phyloP scores from a whole-genome alignment of 2,888 invertebrate species.

The Cenopis cana region DNA sequence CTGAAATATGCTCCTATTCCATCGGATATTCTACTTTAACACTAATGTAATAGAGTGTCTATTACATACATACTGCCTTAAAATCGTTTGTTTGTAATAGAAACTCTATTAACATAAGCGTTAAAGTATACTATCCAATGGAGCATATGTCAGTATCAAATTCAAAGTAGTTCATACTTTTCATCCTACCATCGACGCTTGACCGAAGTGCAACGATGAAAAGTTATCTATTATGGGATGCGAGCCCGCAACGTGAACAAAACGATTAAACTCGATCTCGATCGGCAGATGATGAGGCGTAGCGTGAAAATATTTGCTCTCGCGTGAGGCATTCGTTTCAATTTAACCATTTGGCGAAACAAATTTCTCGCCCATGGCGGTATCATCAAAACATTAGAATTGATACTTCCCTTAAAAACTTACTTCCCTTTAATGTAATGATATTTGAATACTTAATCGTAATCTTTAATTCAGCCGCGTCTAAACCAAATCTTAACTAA shows the following conservation, averaged over 20 bases:
- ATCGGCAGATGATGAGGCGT: constrained; percentile 31
- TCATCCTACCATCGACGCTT: constrained; percentile 16
- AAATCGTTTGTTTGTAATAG: too few species aligned
- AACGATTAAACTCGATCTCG: constrained; percentile 12
- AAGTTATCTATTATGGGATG: constrained; percentile 34
- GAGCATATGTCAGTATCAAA: too few species aligned
- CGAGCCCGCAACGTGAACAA: constrained; percentile 14
- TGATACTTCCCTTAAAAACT: too few species aligned
- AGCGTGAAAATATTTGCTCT: constrained; percentile 42
- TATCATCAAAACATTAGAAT: constrained; percentile 34
- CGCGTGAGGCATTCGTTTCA: constrained; percentile 39
- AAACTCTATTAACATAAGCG: too few species aligned
- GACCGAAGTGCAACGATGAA: constrained; percentile 20
- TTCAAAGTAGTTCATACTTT: too few species aligned
- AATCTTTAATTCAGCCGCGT: constrained; percentile 5
- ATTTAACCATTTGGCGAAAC: constrained; percentile 35
- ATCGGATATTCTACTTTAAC: too few species aligned
- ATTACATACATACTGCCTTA: too few species aligned
- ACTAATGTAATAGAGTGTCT: too few species aligned
- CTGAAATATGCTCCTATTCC: too few species aligned
- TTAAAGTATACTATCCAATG: too few species aligned
- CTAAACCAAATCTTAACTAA: constrained; percentile 27
- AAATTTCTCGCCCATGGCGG: constrained; percentile 27
- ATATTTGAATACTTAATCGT: constrained; percentile 30
- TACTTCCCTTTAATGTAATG: constrained; percentile 5